Evolutionary conservation across 1,140 invertebrate species (phyloP), one percentile per base, ranked within the genome.

Genomic region (Micrasema minimum): DNA sequence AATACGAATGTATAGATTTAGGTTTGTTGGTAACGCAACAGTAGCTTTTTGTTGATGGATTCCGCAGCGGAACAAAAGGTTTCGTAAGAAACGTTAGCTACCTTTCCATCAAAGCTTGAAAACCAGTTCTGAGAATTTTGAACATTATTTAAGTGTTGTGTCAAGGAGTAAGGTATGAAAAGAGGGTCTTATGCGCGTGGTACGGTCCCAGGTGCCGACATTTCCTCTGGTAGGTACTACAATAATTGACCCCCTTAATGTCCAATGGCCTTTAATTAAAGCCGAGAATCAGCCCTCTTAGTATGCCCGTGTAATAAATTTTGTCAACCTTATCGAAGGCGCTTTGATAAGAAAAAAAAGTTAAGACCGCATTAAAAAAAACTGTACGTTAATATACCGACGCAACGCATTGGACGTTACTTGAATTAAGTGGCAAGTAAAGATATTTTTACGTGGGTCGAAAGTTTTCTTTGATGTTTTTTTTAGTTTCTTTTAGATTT

Each of bases 281-380:
- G 9, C 55, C 3, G 22, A 14, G n/a, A 59, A 38, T 38, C 16
- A 35, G 16, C 55, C 35, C 37, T 41, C 35, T 59, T 26, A 16
- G 37, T 41, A 41, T 59, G 55, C 55, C n/a, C 14, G 55, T 22
- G 35, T 41, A 38, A 43, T 59, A 38, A 59, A 59, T 59, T 41
- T 41, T 53, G 50, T 43, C 55, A 38, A 59, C 16, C 20, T 59
- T 59, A 59, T 59, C 55, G 35, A 35, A 59, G 37, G 37, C 55
- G 20, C 55, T 59, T 18, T 41, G 37, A 59, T 59, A 18, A 18
- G 14, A 57, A 12, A 6, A 37, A 55, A 55, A 31, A 2, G 51
- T 16, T 23, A 31, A 31, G 26, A 7, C 26, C 7, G 7, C 7
- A 31, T 31, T 31, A 31, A 31, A 31, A 31, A 31, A 31, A 31